Conservation (phyloP, 2,888 invertebrate genomes). For the Glaucopsyche alexis region DNA sequence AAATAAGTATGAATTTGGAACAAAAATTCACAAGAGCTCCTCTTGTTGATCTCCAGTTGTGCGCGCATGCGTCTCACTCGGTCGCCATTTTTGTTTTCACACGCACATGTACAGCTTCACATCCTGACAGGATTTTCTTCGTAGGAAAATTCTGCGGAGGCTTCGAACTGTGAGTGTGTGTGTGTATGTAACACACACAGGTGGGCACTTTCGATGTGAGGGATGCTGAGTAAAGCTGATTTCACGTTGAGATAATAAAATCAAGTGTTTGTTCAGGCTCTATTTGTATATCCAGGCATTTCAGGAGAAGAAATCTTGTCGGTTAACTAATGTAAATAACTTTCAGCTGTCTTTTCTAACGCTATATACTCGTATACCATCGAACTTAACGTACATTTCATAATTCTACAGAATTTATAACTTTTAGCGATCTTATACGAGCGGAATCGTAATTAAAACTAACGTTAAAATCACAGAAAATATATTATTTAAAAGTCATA, state of each 20-base stretch:
- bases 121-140: conserved; percentile 41
- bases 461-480: too few relatives aligned
- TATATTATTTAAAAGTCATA: too few relatives aligned
- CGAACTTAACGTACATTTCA: too few relatives aligned
- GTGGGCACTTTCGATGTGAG: conserved; percentile 49
- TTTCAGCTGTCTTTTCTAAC: not conserved
- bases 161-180: conserved; percentile 42
- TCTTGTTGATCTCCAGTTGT: conserved; percentile 30
- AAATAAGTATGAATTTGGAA: conserved; percentile 40
- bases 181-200: conserved; percentile 43
- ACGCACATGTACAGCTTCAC: conserved; percentile 48
- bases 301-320: conserved; percentile 33
- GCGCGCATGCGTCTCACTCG: conserved; percentile 58
- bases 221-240: conserved; percentile 64
- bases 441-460: too few relatives aligned
- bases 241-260: conserved; percentile 50
- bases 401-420: too few relatives aligned
- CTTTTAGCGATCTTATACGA: too few relatives aligned
- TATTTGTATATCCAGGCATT: conserved; percentile 32
- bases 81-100: conserved; percentile 74
- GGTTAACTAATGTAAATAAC: conserved; percentile 32
- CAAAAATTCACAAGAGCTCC: not conserved
- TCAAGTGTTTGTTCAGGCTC: conserved; percentile 42
- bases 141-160: conserved; percentile 49
- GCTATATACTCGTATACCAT: too few relatives aligned